Evolutionary conservation across 2,888 invertebrate genomes (phyloP), one percentile per base, ranked within the genome.

Genomic region (Mellilla xanthometata): DNA sequence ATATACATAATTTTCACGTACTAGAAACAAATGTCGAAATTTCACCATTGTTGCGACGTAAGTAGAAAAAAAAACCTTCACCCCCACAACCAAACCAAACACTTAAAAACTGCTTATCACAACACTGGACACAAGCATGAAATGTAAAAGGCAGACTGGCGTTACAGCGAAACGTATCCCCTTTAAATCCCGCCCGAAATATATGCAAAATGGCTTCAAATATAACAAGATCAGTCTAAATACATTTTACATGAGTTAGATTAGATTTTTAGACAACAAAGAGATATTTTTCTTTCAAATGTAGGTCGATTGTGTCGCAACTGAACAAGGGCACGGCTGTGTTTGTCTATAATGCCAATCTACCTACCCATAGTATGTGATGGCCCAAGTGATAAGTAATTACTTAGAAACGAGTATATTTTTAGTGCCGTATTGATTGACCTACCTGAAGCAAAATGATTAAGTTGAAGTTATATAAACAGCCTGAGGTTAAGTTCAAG

Each of bases 201-300:
- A 28, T 38, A 38, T 33, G 32, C 27, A 22, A 36, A n/a, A 11
- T 24, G 15, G 4, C 8, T 2, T 10, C 8, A 13, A 33, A 12
- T 23, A 29, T 24, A 15, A 0, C 13, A 3, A 4, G 31, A 10
- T 9, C 6, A 23, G n/a, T 9, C 45, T 26, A 39, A 27, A 34
- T 45, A 29, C 45, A 39, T 34, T 15, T 9, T 10, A 26, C 33
- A 34, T 39, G 28, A 33, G 33, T 9, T n/a, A 12, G 32, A 10
- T 31, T 26, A 31, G 7, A 15, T 23, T 22, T 43, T 22, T 8
- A 26, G 12, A n/a, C 24, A 12, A 8, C 12, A 15, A 8, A 32
- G 38, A 39, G 6, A 29, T 24, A n/a, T 27, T 1, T 7, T 8
- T 12, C 26, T 22, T 29, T 34, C 8, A 13, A 13, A 23, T 27